phyloP scores from a whole-genome alignment of 2,888 invertebrate genomes.

The Macrophya annulata region DNA sequence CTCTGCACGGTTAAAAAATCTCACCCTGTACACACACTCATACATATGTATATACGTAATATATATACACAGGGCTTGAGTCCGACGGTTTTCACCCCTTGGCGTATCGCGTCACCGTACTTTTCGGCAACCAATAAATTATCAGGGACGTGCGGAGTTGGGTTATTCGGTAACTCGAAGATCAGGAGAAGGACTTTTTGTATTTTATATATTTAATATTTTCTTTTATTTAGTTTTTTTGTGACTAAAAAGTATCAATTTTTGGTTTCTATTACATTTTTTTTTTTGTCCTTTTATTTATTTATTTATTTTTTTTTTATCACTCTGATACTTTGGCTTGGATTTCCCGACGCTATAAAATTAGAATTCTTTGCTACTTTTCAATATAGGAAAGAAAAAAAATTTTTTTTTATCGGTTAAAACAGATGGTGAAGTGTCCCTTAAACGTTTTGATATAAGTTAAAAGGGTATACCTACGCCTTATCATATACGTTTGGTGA shows the following conservation, averaged over 20 bases:
- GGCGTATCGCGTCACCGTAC: background rate
- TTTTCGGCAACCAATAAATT: constrained; percentile 22
- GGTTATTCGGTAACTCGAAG: background rate
- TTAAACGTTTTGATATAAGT: constrained; percentile 13
- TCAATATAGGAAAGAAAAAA: background rate
- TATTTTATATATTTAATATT: background rate
- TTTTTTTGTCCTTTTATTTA: too few species aligned
- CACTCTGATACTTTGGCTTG: background rate
- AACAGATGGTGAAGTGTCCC: background rate
- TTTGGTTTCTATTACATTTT: too few species aligned
- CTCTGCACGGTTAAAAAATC: background rate
- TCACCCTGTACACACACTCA: background rate
- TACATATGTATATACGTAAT: background rate
- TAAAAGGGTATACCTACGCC: background rate
- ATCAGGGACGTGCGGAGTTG: background rate
- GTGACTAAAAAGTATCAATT: too few species aligned
- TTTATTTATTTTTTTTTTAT: background rate
- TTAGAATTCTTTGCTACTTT: background rate
- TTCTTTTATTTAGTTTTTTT: background rate
- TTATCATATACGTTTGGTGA: constrained; percentile 14
- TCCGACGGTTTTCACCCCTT: constrained; percentile 27
- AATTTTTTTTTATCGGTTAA: background rate
- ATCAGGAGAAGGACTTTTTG: background rate
- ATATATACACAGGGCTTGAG: background rate
- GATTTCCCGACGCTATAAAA: background rate